Evolutionary conservation across 2,797 vertebrate species (phyloP).

Genomic region (Emys orbicularis): DNA sequence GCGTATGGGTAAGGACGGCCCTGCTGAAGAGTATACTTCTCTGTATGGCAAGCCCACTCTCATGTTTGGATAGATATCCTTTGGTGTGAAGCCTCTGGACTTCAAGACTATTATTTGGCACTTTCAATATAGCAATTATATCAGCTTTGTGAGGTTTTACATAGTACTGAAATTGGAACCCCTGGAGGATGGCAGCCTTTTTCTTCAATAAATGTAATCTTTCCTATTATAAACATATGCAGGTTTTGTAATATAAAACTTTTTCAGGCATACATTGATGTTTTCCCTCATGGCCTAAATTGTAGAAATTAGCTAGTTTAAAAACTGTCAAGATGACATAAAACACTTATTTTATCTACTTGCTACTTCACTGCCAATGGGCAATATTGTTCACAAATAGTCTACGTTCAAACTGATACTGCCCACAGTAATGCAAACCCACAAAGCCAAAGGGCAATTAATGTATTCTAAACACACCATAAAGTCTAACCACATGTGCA

Average conservation of each 20-base stretch:
- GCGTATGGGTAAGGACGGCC: no score
- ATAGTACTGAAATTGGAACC: conserved; percentile 35
- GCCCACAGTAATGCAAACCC: conserved; percentile 54
- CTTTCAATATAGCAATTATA: not conserved
- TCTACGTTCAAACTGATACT: conserved; percentile 18
- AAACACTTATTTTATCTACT: conserved; percentile 77
- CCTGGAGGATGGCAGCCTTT: conserved; percentile 51
- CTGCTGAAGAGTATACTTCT: not conserved
- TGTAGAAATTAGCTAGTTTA: conserved; percentile 75
- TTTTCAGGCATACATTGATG: conserved; percentile 68
- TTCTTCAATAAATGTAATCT: conserved; percentile 49
- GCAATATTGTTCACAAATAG: conserved; percentile 80
- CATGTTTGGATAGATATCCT: not conserved
- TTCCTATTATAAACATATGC: conserved; percentile 59
- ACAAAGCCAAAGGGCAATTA: conserved; percentile 58
- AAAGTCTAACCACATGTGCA: conserved; percentile 48
- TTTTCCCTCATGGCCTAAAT: conserved; percentile 78
- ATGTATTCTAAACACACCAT: conserved; percentile 58
- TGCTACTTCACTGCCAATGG: conserved; percentile 74
- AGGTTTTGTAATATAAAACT: conserved; percentile 69
- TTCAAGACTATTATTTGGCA: not conserved
- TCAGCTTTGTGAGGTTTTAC: conserved; percentile 31
- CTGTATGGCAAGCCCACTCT: not conserved
- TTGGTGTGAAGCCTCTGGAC: not conserved
- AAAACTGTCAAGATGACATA: conserved; percentile 81